Evolutionary conservation across 2,113 vertebrate species (phyloP), one percentile per base, ranked within the genome.

Genomic region (Archocentrus centrarchus): DNA sequence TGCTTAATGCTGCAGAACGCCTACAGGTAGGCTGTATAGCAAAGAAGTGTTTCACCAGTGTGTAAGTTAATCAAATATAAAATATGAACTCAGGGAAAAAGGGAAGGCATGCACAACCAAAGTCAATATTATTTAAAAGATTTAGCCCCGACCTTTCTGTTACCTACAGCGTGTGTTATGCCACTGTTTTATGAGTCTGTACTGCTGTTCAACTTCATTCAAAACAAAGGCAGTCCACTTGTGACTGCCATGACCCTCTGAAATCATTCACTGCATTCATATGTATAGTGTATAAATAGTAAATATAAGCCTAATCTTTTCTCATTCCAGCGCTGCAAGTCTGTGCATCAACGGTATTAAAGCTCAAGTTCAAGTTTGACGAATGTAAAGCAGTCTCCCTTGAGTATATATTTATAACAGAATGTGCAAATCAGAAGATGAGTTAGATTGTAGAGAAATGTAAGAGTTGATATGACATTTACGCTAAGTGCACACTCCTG

Each of bases 1-100:
- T n/a, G 47, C 68, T 73, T 73, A 35, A 73, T 73, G 47, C 68
- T 35, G 27, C 68, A 55, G 68, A 32, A 30, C 53, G 18, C 68
- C 68, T 55, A 73, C 27, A 73, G 47, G 68, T 55, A 73, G 68
- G 47, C 68, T 73, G 50, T 73, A 73, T 32, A 53, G 66, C 27
- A 73, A 73, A n/a, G n/a, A 58, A n/a, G 68, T 73, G 20, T 73
- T 73, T 35, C 47, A 55, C 8, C 32, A 55, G 17, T 53, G 66
- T 53, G 24, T 3, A 55, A 73, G 0, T 53, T 13, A 70, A 70
- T 32, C 44, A 22, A 47, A 63, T 50, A 24, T 24, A 60, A 77
- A 77, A 41, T 41, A 27, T 30, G 55, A 30, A 59, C 79, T 53
- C 32, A 8, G 64, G 7, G 60, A 59, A 73, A 75, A 60, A 79